Evolutionary conservation across 2,797 vertebrate genomes (phyloP).

Genomic region (Meriones psammophilus): DNA sequence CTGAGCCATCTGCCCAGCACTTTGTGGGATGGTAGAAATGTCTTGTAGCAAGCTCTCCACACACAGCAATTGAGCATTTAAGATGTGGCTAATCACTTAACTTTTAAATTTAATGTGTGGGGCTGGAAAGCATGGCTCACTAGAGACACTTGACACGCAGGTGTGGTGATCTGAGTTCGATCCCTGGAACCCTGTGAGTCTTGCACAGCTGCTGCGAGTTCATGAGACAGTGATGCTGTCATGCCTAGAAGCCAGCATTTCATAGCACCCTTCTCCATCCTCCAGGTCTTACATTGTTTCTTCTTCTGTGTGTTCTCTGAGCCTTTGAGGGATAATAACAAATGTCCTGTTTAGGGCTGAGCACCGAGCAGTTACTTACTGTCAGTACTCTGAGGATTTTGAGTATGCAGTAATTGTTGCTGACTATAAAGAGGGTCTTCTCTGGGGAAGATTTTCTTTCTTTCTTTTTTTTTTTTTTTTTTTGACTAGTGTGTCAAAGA

Average conservation of each 20-base stretch:
- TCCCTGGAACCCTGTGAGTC: background rate
- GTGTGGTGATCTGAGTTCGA: background rate
- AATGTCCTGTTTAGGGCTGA: background rate
- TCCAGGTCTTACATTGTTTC: too few species aligned
- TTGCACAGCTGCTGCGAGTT: background rate
- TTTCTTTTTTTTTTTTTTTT: constrained; percentile 25
- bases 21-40: background rate
- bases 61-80: background rate
- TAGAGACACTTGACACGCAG: background rate
- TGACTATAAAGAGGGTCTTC: background rate
- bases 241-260: background rate
- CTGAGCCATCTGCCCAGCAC: background rate
- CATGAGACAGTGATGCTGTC: background rate
- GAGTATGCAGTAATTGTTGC: background rate
- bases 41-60: background rate
- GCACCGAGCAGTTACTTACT: background rate
- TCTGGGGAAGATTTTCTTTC: background rate
- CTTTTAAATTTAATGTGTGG: background rate
- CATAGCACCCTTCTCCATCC: background rate
- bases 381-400: background rate
- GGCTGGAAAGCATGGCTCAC: background rate
- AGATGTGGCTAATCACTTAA: background rate
- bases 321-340: background rate
- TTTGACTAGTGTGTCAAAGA: constrained; percentile 1
- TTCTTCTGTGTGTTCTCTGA: background rate